Evolutionary conservation across 1,140 invertebrate species (phyloP), one percentile per base, ranked within the genome.

Genomic region (Drosophila lacteicornis): DNA sequence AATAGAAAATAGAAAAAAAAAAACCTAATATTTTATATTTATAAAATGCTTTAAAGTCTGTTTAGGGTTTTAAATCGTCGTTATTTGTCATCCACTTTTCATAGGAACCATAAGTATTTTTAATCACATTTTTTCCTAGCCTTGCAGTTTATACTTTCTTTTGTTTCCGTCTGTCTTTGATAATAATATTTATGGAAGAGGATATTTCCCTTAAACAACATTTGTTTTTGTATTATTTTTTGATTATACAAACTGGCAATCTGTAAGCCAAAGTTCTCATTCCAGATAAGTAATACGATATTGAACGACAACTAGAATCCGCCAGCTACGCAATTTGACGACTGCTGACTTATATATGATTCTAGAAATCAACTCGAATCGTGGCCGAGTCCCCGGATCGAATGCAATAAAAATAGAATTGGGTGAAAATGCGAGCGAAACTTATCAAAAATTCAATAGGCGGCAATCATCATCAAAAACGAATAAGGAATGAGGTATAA

Each of bases 361-460:
- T 62, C 38, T 27, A 33, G 7, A 43, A 36, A 42, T 30, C 38
- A 33, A 33, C 11, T 45, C 2, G 12, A 40, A 62, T 40, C 15
- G 13, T 25, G 12, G 36, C 8, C 36, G 36, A 12, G 36, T 22
- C 33, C 9, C 38, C 30, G 30, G 33, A 68, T 70, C n/a, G 46
- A 50, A n/a, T 49, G n/a, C 17, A 40, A 46, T 40, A 70, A 55
- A 55, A 70, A 55, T 68, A 56, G 33, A 47, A 47, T 38, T 17
- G 65, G 36, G 3, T 13, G 12, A 4, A 45, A 45, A 66, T 55
- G 62, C 40, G n/a, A 70, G 53, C 8, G 8, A 73, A 45, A 60
- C 53, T 30, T 51, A 74, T 74, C 40, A 74, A 71, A 71, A 53
- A 74, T 74, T 74, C 45, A 74, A 58, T 46, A 33, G 62, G 67